Conservation (phyloP, 2,113 vertebrate species). For the Symphodus melops region DNA sequence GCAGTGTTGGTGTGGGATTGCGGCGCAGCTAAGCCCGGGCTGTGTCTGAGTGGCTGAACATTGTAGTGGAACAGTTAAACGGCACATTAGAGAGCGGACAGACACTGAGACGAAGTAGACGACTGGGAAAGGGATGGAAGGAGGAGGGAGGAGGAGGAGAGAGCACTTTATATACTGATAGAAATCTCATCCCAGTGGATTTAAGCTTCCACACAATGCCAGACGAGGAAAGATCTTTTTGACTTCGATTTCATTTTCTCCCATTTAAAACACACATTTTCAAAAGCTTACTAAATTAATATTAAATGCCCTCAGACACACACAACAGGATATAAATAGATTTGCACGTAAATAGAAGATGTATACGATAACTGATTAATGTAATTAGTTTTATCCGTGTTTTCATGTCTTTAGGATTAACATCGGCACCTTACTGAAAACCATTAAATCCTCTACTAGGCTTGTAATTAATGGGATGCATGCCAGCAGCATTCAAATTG, state of each 20-base stretch:
- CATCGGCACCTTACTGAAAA: constrained; percentile 52
- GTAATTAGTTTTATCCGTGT: constrained; percentile 37
- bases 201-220: background rate
- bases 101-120: constrained; percentile 26
- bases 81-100: constrained; percentile 10
- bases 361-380: constrained; percentile 27
- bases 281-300: background rate
- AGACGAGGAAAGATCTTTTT: background rate
- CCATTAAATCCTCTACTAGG: constrained; percentile 54
- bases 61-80: constrained; percentile 28
- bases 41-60: constrained; percentile 31
- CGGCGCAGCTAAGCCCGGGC: constrained; percentile 3
- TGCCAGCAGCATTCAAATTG: constrained; percentile 44
- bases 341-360: constrained; percentile 1
- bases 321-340: background rate
- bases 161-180: background rate
- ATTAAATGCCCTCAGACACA: background rate
- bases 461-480: constrained; percentile 65
- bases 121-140: background rate
- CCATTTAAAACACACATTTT: background rate
- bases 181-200: background rate
- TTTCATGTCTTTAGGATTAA: constrained; percentile 53
- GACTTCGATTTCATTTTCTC: background rate
- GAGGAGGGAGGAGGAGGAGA: background rate
- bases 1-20: constrained; percentile 21